These are phyloP conservation scores for Anarrhichthys ocellatus DNA, from an alignment of 2,113 vertebrate genomes.

Conservation along the genomic window DNA sequence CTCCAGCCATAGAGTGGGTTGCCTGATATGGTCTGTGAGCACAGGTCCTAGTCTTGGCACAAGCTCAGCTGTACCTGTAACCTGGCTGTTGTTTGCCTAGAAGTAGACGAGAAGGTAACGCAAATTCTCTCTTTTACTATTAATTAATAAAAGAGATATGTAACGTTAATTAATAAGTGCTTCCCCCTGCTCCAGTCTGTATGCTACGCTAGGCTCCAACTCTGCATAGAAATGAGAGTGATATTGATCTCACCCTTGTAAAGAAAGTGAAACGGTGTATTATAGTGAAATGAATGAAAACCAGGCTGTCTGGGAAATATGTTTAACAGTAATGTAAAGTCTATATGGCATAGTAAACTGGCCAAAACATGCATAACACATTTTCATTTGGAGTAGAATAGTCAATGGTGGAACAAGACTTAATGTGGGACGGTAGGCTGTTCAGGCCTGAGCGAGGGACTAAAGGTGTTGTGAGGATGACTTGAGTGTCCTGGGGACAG, in stretches of 20 bases:
- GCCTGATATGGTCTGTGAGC: not conserved
- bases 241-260: not conserved
- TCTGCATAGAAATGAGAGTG: not conserved
- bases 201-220: not conserved
- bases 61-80: too few species aligned
- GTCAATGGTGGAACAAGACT: too few species aligned
- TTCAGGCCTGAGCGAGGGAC: too few species aligned
- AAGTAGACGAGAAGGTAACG: not conserved
- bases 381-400: too few species aligned
- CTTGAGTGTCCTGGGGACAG: too few species aligned
- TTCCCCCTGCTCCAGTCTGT: not conserved
- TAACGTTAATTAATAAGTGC: not conserved
- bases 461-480: too few species aligned
- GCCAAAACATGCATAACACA: not conserved
- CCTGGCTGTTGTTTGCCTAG: not conserved
- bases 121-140: not conserved
- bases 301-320: not conserved
- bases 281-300: not conserved
- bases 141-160: not conserved
- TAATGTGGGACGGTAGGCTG: too few species aligned
- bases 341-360: not conserved
- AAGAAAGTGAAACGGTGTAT: not conserved
- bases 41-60: too few species aligned
- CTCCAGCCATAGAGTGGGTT: not conserved
- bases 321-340: not conserved